Base-by-base conservation (phyloP, 2,888 invertebrate genomes). In the Hydrotaea diabolus region DNA sequence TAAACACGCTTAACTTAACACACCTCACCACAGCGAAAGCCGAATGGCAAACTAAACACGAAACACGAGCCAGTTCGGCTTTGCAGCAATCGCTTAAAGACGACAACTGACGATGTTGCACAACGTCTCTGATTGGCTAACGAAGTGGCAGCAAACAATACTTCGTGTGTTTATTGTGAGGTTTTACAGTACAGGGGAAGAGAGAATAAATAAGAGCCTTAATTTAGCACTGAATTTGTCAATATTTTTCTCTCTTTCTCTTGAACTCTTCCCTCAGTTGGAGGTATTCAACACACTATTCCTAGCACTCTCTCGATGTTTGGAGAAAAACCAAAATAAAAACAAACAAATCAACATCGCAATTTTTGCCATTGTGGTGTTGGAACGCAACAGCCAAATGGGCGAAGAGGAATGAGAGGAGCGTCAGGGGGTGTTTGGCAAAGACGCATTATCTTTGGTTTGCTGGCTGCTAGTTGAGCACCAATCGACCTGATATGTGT, bases 81-180 rank as follows among this genome's bases (percentile, higher is more conserved):
- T 0, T 46, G 43, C 0, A 43, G 57, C 66, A 74, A 72, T 69
- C 36, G 31, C 21, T 2, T 21, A 55, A n/a, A 64, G 0, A 78
- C 87, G 86, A 86, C 62, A 19, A 0, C 1, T 0, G 1, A 84
- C 86, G 86, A 87, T 66, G 39, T 4, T 19, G 0, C 43, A n/a
- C n/a, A n/a, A n/a, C 62, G 57, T 0, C 3, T 0, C 46, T 86
- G 86, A 87, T 87, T 87, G 87, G 87, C 64, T 17, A 19, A 77
- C 79, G 85, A 81, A 46, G 13, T 69, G 15, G n/a, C 0, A 0
- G 19, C 2, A 9, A 77, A 71, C 69, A 74, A 17, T 26, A 36
- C 2, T n/a, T 82, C 82, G 80, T 78, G 26, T 17, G 19, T 73
- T 21, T n/a, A 17, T 49, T 31, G 23, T 62, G 69, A 66, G 13